These are phyloP conservation scores for Drosophila multiciliata DNA, from an alignment of 2,888 invertebrate species.

Conservation along the genomic window DNA sequence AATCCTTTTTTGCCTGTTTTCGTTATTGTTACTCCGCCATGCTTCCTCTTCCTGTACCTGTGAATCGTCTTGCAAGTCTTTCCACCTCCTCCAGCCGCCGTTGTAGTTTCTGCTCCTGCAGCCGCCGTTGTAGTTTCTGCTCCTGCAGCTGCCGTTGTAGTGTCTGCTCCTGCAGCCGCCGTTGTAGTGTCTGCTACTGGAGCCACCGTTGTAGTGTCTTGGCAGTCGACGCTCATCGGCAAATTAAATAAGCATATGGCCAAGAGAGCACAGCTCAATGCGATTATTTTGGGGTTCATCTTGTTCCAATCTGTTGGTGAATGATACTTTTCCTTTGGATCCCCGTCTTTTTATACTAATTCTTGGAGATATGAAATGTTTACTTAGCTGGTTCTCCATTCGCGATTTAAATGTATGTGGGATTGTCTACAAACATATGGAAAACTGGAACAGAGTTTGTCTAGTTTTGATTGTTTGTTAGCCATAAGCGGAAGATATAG, in stretches of 20 bases:
- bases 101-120: too few species aligned
- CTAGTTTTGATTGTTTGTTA: not conserved
- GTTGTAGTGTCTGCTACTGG: conserved; percentile 10
- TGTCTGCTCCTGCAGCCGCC: not conserved
- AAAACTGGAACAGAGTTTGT: not conserved
- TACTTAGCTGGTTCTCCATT: conserved; percentile 2
- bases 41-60: too few species aligned
- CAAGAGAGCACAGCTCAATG: conserved; percentile 28
- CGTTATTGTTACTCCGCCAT: too few species aligned
- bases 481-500: not conserved
- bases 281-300: conserved; percentile 22
- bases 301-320: conserved; percentile 7
- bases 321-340: conserved; percentile 19
- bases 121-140: not conserved
- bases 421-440: not conserved
- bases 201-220: not conserved
- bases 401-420: not conserved
- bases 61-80: too few species aligned
- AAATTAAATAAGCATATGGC: conserved; percentile 23
- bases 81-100: too few species aligned
- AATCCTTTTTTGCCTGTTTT: too few species aligned
- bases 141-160: not conserved
- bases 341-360: conserved; percentile 23
- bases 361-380: not conserved
- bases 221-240: conserved; percentile 6